These are phyloP conservation scores for Cosmorhoe ocellata DNA, from an alignment of 2,888 invertebrate genomes.

Conservation along the genomic window DNA sequence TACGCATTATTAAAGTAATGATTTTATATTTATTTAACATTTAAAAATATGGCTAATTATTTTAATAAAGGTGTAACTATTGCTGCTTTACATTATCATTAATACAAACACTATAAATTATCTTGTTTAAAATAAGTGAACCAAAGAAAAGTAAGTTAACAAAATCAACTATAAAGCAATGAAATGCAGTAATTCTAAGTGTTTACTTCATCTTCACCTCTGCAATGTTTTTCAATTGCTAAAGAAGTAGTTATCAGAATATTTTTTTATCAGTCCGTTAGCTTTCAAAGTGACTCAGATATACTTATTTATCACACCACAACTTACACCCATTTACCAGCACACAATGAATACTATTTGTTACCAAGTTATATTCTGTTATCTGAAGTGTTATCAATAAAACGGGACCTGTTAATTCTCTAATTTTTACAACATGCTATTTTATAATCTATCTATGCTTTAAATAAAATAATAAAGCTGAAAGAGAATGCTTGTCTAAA, in stretches of 20 bases:
- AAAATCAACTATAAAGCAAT: background rate
- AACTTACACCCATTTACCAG: slow-evolving; percentile 17
- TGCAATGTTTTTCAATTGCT: background rate
- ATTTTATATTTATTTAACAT: slow-evolving; percentile 18
- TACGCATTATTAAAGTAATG: slow-evolving; percentile 8
- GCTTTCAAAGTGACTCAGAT: slow-evolving; percentile 14
- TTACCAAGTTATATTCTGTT: slow-evolving; percentile 15
- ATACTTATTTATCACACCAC: slow-evolving; percentile 4
- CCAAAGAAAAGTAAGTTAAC: too few relatives aligned
- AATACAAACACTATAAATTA: slow-evolving; percentile 14
- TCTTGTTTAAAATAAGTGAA: background rate
- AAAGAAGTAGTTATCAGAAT: slow-evolving; percentile 7
- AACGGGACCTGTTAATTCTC: slow-evolving; percentile 31
- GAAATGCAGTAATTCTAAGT: background rate
- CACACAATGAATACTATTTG: slow-evolving; percentile 17
- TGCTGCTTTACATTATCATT: slow-evolving; percentile 16
- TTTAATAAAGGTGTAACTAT: slow-evolving; percentile 22
- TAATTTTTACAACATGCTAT: slow-evolving; percentile 31
- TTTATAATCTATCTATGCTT: slow-evolving; percentile 35
- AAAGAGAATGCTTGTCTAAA: slow-evolving; percentile 27
- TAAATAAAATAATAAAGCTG: slow-evolving; percentile 39
- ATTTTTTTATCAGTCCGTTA: slow-evolving; percentile 7
- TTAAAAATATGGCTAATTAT: slow-evolving; percentile 27
- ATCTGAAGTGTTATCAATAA: slow-evolving; percentile 31
- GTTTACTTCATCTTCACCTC: background rate